Evolutionary conservation across 92 coral and sea anemone genomes (phyloP), one percentile per base, ranked within the genome.

Genomic region (Bergia puertoricense): DNA sequence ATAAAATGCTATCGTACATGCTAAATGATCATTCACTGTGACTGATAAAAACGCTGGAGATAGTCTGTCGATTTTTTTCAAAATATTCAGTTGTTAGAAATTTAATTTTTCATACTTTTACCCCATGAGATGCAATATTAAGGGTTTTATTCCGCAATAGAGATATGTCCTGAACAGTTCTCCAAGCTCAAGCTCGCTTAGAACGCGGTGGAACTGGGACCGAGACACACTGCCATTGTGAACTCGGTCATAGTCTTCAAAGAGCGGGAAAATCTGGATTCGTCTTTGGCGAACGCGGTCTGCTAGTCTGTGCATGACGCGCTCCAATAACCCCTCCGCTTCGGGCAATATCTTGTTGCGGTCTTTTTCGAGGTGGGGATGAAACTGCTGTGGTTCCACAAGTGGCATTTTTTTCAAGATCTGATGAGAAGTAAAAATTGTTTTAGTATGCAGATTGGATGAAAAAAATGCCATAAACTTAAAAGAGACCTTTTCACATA

Each of bases 221-320:
- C 97, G 98, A 88, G 99, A 97, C 22, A 97, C 99, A 16, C 97
- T 92, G 69, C 99, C 99, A 76, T 97, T 97, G 92, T 97, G 99
- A 41, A 97, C 98, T 81, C 96, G 93, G 95, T 97, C 99, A 87
- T 97, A 97, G 89, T 97, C 99, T 80, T 97, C 99, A 86, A 97
- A 97, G 88, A 95, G 96, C 85, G 99, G 99, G 94, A 97, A 97
- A 89, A 97, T 96, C 81, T 97, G 99, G 80, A 97, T 94, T 69
- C 98, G 96, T 7, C 99, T 91, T 74, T 93, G 97, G 65, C 99
- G 96, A 79, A 97, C 99, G 50, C 99, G 99, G 82, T 95, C 97
- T 11, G 99, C 99, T 67, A 97, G 89, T 59, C 99, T 96, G 87
- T 95, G 98, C 99, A 97, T 97, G 65, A 97, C 98, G 36, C 92